A percentile compares a stretch with the other conserved stretches of the same genome.
phyloP scores from a whole-genome alignment of 2,888 invertebrate genomes.

The Euphydryas editha region DNA sequence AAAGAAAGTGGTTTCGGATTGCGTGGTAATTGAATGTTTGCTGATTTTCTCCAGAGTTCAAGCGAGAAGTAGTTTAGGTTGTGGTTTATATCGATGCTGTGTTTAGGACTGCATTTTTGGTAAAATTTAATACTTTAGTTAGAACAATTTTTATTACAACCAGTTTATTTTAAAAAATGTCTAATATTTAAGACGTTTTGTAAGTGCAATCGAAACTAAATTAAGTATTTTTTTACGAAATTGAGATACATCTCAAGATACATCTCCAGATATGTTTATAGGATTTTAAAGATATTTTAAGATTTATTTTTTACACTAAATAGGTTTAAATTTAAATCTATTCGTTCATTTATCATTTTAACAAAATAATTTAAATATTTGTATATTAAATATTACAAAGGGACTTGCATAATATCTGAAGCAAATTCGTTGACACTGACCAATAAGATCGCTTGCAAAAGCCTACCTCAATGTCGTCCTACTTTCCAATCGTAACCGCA shows the following conservation, averaged over 20 bases:
- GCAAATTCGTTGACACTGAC: slow-evolving; percentile 80
- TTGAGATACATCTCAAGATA: too few species aligned
- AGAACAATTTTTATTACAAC: neutral
- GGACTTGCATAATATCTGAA: slow-evolving; percentile 52
- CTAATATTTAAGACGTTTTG: too few species aligned
- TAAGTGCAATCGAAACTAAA: too few species aligned
- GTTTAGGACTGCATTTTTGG: neutral
- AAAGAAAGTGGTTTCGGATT: slow-evolving; percentile 46
- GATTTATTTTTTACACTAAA: neutral
- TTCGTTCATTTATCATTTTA: slow-evolving; percentile 23
- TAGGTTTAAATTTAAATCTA: neutral
- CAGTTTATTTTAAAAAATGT: too few species aligned
- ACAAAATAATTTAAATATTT: slow-evolving; percentile 20
- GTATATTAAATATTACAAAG: slow-evolving; percentile 36
- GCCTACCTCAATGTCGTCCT: slow-evolving; percentile 79
- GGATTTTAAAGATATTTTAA: neutral
- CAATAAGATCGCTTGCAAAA: slow-evolving; percentile 73
- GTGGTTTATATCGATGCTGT: slow-evolving; percentile 14
- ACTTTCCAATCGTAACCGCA: slow-evolving; percentile 73
- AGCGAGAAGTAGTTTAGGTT: slow-evolving; percentile 23
- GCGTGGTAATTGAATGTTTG: slow-evolving; percentile 34
- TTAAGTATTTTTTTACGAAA: too few species aligned
- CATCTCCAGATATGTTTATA: too few species aligned
- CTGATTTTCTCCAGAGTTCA: slow-evolving; percentile 10
- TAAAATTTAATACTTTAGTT: neutral